Evolutionary conservation across 2,888 invertebrate species (phyloP).

Genomic region (Amphipyra tragopoginis): DNA sequence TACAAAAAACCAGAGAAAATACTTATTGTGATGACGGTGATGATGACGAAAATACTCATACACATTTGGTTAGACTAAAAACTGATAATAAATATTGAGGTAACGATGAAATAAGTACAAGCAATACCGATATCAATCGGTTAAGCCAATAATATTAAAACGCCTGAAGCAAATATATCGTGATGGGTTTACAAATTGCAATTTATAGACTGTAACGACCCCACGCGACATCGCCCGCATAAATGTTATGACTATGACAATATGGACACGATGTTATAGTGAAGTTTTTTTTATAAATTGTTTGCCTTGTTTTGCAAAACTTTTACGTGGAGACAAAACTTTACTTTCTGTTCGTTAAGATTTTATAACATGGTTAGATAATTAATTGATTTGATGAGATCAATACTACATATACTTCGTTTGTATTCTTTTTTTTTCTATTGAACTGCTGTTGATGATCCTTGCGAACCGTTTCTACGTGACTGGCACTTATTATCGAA

Average conservation of each 20-base stretch:
- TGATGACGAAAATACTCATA: background rate
- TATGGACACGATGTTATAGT: background rate
- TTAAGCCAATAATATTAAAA: slow-evolving; percentile 1
- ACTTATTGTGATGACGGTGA: background rate
- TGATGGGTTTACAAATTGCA: slow-evolving; percentile 31
- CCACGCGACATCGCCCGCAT: slow-evolving; percentile 42
- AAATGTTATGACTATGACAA: slow-evolving; percentile 21
- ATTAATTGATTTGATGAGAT: background rate
- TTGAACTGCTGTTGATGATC: too few species aligned
- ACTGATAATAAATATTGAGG: background rate
- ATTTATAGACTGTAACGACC: slow-evolving; percentile 44
- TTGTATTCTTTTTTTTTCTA: too few species aligned
- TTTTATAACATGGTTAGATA: background rate
- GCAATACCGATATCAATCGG: background rate
- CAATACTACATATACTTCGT: too few species aligned
- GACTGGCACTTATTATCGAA: too few species aligned
- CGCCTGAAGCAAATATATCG: slow-evolving; percentile 18
- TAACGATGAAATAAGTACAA: background rate
- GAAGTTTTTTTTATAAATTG: slow-evolving; percentile 1
- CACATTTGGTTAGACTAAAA: background rate
- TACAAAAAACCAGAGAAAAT: background rate
- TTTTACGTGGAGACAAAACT: background rate
- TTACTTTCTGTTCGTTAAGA: background rate
- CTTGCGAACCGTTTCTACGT: too few species aligned
- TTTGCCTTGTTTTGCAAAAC: slow-evolving; percentile 4